A percentile compares a stretch with the other conserved stretches of the same genome.
These are phyloP conservation scores for Sarcoramphus papa DNA, from an alignment of 2,797 vertebrate species.

Conservation along the genomic window DNA sequence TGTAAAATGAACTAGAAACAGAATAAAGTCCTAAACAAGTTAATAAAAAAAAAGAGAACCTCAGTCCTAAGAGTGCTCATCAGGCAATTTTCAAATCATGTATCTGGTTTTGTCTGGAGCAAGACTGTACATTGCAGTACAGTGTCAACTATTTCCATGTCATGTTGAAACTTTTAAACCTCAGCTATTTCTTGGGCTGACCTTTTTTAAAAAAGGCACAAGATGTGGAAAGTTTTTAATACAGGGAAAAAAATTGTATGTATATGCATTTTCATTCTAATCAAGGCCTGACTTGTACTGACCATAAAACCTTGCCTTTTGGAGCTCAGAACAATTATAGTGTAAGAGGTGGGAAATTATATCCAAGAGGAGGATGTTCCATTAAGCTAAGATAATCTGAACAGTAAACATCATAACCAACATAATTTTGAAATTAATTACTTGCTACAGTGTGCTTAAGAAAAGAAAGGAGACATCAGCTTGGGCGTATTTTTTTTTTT, in stretches of 20 bases:
- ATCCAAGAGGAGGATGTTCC: background rate
- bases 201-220: background rate
- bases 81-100: slow-evolving; percentile 14
- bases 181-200: background rate
- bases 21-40: background rate
- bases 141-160: background rate
- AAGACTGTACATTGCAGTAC: background rate
- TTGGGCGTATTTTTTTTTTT: background rate
- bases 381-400: background rate
- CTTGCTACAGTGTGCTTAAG: background rate
- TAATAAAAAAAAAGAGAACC: background rate
- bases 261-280: background rate
- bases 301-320: background rate
- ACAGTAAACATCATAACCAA: background rate
- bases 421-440: background rate
- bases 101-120: slow-evolving; percentile 26
- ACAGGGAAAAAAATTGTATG: background rate
- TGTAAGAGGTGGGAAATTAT: background rate
- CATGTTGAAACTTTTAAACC: slow-evolving; percentile 1
- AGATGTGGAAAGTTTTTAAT: background rate
- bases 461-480: background rate
- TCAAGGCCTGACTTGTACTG: background rate
- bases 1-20: background rate
- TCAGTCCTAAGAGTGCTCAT: background rate
- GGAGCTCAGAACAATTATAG: background rate